A percentile compares a stretch with the other conserved stretches of the same genome.
Evolutionary conservation across 2,113 vertebrate genomes (phyloP).

Genomic region (Apteryx mantelli): DNA sequence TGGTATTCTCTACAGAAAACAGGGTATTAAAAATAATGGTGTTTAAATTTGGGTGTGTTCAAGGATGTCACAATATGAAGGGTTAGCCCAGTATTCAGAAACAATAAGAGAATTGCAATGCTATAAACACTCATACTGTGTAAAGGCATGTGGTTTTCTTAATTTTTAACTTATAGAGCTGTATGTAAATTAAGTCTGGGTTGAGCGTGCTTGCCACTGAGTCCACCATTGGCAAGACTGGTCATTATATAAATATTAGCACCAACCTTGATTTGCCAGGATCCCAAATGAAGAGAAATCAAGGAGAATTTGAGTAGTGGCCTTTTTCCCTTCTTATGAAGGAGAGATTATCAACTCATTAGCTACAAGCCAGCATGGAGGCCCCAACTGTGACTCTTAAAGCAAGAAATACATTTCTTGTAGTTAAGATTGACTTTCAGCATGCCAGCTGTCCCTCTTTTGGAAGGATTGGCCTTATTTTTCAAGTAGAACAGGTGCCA

Average conservation of each 20-base stretch:
- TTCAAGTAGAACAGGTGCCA: constrained; percentile 72
- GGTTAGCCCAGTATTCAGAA: not conserved
- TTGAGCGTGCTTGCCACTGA: not conserved
- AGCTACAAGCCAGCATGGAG: constrained; percentile 58
- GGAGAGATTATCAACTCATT: constrained; percentile 69
- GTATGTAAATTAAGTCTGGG: constrained; percentile 16
- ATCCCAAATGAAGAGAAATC: constrained; percentile 57
- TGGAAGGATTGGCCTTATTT: constrained; percentile 66
- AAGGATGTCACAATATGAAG: constrained; percentile 18
- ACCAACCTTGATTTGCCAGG: constrained; percentile 38
- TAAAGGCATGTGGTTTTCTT: not conserved
- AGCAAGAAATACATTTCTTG: constrained; percentile 61
- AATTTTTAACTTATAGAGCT: not conserved
- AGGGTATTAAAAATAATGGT: constrained; percentile 46
- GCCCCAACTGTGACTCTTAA: constrained; percentile 70
- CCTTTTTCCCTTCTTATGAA: constrained; percentile 66
- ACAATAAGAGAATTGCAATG: not conserved
- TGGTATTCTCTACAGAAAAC: constrained; percentile 46
- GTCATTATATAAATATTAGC: constrained; percentile 48
- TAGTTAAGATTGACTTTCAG: constrained; percentile 67
- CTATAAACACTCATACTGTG: not conserved
- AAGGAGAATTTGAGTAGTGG: constrained; percentile 66
- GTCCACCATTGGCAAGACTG: not conserved
- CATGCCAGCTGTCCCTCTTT: constrained; percentile 72
- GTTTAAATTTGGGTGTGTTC: constrained; percentile 27